Conservation (phyloP, 2,113 vertebrate species). For the Mus pahari region DNA sequence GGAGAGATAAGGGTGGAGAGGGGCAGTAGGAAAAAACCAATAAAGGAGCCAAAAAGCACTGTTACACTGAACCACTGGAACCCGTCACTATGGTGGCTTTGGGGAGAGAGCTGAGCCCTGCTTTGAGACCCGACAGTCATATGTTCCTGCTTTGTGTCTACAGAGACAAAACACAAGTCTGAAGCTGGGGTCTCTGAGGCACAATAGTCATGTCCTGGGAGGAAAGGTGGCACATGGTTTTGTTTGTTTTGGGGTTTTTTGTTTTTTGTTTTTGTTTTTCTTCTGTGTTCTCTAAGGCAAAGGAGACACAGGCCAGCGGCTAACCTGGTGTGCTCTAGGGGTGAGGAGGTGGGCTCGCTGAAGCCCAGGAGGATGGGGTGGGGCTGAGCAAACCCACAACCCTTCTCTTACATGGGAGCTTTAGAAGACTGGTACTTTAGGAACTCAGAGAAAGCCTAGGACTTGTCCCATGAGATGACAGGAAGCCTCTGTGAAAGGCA, state of each 20-base stretch:
- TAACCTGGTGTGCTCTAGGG: not conserved
- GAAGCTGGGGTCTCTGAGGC: not conserved
- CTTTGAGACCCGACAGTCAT: not conserved
- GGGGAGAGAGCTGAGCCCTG: not conserved
- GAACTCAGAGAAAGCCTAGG: not conserved
- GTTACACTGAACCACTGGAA: too few species aligned
- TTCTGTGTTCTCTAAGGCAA: not conserved
- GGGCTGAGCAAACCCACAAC: not conserved
- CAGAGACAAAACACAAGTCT: not conserved
- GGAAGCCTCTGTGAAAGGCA: not conserved
- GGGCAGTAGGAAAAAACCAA: too few species aligned
- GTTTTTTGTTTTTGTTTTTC: rapidly evolving
- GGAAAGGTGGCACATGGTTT: not conserved
- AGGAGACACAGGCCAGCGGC: rapidly evolving
- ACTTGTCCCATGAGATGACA: not conserved
- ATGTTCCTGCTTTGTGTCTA: not conserved
- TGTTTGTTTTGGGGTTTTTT: too few species aligned
- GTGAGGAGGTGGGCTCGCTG: rapidly evolving
- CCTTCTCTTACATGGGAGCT: not conserved
- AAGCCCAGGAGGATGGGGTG: rapidly evolving
- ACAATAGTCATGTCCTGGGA: not conserved
- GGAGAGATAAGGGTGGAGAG: too few species aligned
- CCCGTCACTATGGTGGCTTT: not conserved
- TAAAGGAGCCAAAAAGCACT: too few species aligned
- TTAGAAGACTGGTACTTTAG: not conserved